Evolutionary conservation across 1,140 invertebrate genomes (phyloP).

Genomic region (Cyclina sinensis): DNA sequence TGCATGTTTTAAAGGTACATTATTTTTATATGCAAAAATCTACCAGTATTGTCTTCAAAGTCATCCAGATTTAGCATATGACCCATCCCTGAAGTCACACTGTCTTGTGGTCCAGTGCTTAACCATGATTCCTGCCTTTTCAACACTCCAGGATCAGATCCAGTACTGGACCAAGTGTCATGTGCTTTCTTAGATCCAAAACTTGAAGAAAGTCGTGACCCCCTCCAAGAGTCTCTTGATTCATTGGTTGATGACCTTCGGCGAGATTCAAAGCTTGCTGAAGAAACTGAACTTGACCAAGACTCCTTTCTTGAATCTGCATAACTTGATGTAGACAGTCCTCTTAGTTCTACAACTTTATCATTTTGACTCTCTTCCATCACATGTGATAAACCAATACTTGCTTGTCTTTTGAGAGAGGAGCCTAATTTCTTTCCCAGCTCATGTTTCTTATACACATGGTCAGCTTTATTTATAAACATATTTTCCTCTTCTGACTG

Average conservation of each 20-base stretch:
- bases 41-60: not conserved
- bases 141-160: not conserved
- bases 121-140: not conserved
- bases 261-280: conserved; percentile 5
- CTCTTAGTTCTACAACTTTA: not conserved
- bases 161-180: conserved; percentile 26
- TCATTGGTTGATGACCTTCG: not conserved
- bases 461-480: not conserved
- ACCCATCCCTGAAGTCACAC: conserved; percentile 15
- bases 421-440: not conserved
- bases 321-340: not conserved
- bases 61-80: not conserved
- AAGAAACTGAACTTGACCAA: not conserved
- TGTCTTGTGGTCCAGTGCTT: not conserved
- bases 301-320: not conserved
- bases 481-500: not conserved
- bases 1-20: no score
- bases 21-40: no score
- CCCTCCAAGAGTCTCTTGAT: not conserved
- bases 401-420: not conserved
- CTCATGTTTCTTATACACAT: not conserved
- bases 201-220: not conserved
- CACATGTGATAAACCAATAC: not conserved
- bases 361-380: not conserved
- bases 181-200: not conserved